phyloP scores from a whole-genome alignment of 2,113 vertebrate species.

The Lagenorhynchus albirostris region DNA sequence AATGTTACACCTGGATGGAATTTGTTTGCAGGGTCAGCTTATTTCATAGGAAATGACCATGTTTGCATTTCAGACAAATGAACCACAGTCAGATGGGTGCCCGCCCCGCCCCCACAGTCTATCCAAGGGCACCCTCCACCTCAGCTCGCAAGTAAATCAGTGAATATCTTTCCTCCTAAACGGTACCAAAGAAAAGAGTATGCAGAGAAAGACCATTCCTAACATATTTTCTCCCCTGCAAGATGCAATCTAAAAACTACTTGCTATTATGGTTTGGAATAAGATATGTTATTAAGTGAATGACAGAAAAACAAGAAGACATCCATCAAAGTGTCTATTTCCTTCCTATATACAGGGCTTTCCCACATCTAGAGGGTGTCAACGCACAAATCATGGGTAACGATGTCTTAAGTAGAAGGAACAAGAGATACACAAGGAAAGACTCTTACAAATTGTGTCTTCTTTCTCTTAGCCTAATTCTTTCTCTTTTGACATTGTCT shows the following conservation, averaged over 20 bases:
- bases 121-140: not conserved
- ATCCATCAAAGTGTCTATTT: slow-evolving; percentile 66
- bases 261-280: slow-evolving; percentile 58
- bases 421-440: not conserved
- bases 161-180: not conserved
- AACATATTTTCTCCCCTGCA: slow-evolving; percentile 37
- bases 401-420: slow-evolving; percentile 52
- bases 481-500: not conserved
- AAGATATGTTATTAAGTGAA: slow-evolving; percentile 63
- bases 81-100: not conserved
- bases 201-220: slow-evolving; percentile 31
- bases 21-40: not conserved
- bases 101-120: not conserved
- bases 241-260: slow-evolving; percentile 62
- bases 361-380: slow-evolving; percentile 27
- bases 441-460: slow-evolving; percentile 8
- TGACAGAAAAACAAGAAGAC: slow-evolving; percentile 67
- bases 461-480: slow-evolving; percentile 23
- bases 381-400: slow-evolving; percentile 30
- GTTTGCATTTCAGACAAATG: not conserved
- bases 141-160: not conserved
- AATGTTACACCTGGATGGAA: not conserved
- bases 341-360: not conserved
- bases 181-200: not conserved
- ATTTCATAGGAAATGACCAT: not conserved